Conservation (phyloP, 2,888 invertebrate species). For the Thymelicus lineola region DNA sequence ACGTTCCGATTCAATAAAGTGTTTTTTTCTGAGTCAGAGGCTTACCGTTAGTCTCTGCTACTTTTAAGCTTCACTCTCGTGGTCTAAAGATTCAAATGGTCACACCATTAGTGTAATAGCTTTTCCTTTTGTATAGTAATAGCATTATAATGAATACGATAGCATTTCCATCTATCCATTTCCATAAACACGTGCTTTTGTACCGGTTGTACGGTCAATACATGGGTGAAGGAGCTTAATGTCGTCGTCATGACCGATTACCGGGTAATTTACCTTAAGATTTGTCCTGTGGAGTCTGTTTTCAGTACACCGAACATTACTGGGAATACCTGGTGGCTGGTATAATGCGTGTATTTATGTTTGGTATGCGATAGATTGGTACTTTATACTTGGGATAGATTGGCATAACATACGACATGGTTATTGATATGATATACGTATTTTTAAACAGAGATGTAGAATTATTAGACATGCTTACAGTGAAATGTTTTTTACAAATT, state of each 20-base stretch:
- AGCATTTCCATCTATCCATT: conserved; percentile 25
- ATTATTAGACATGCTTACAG: too few relatives aligned
- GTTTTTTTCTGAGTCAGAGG: background rate
- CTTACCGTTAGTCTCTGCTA: conserved; percentile 18
- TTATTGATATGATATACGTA: too few relatives aligned
- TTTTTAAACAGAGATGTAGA: too few relatives aligned
- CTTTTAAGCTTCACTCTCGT: background rate
- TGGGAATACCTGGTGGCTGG: too few relatives aligned
- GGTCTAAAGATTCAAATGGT: conserved; percentile 1
- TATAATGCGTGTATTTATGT: background rate
- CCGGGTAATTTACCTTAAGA: conserved; percentile 16
- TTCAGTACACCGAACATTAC: conserved; percentile 1
- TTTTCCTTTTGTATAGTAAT: conserved; percentile 24
- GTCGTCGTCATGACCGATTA: conserved; percentile 22
- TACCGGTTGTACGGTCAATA: conserved; percentile 17
- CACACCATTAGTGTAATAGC: background rate
- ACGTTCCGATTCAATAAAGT: conserved; percentile 39
- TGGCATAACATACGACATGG: too few relatives aligned
- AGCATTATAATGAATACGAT: conserved; percentile 35
- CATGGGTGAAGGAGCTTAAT: conserved; percentile 6
- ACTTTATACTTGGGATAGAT: too few relatives aligned
- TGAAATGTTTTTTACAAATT: too few relatives aligned
- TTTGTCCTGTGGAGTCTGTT: conserved; percentile 4
- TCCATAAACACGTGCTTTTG: conserved; percentile 25
- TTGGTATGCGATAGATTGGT: background rate